Base-by-base conservation (phyloP, 2,113 vertebrate species). In the Pachycephala philippinensis region DNA sequence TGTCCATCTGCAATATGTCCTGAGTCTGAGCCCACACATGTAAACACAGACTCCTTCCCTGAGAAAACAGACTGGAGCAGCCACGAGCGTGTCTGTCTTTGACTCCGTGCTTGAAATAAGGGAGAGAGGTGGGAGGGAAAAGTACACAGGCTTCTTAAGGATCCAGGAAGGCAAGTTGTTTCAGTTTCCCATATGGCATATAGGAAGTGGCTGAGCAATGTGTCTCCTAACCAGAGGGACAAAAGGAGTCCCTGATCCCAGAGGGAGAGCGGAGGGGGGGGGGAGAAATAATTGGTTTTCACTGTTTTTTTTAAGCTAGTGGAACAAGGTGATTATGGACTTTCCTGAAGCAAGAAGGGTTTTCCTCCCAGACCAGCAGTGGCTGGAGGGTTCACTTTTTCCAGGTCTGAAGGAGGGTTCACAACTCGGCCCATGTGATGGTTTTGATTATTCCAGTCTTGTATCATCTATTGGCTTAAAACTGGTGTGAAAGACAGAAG, bases 101-200 rank as follows among this genome's bases (percentile, higher is more conserved):
- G 95, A 92, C 89, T 95, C 75, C 0, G 1, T 66, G 65, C 78
- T 85, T 60, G 78, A 90, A 94, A 95, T 45, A 53, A 85, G 30
- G 59, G 65, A 95, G 95, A 90, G 91, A 93, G 61, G 92, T 96
- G 85, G 92, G 96, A 96, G 92, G 94, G 82, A 95, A 97, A 90
- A 96, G 95, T 93, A 95, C 95, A 97, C 0, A 3, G 94, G 63
- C 94, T 94, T 95, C 95, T 82, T 85, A 44, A 85, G 70, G 53
- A 87, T 90, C 85, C 79, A 82, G 61, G 74, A 91, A 93, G 90
- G 85, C 78, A 26, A 79, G 57, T 85, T 60, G 57, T 85, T 79
- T 90, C 70, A 4, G 65, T 45, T 94, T 76, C 66, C 90, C 92
- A 94, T 94, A 87, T 95, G 94, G 95, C 19, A 0, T 17, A 95